Evolutionary conservation across 2,797 vertebrate species (phyloP), one percentile per base, ranked within the genome.

Genomic region (Microcaecilia unicolor): DNA sequence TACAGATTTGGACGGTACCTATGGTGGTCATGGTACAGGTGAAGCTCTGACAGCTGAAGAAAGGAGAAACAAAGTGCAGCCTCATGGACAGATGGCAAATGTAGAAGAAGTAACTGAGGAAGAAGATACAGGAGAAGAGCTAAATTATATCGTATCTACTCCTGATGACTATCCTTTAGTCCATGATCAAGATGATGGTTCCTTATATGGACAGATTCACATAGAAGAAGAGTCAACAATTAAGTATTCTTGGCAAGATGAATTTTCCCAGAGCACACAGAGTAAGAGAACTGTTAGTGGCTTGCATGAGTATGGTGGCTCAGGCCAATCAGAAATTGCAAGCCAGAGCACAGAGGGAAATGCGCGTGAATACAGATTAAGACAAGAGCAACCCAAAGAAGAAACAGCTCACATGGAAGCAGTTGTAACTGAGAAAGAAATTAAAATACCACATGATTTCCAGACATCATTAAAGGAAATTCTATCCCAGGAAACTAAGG

Each of bases 131-230:
- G 75, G 80, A 35, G 71, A 70, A 10, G 91, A 93, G 49, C 78
- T 83, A 22, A 88, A 89, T 37, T 98, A 99, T 48, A 94, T 92
- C 50, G 92, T 97, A 34, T 97, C 92, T 4, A 90, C 89, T 31
- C 94, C 94, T 2, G 92, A 97, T 48, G 92, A 95, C 17, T 77
- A 81, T 36, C 61, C 86, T 4, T 61, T 74, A 29, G 70, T 67
- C 21, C 45, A 60, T 0, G 87, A 90, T 36, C 76, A 84, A 19
- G 78, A 76, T 0, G 80, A 85, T 9, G 82, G 90, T 44, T 84
- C 89, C 0, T 79, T 92, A 3, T 94, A 86, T 3, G 92, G 90
- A 31, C 90, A 92, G 72, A 78, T 85, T 50, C 76, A 85, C 27
- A 77, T 81, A 4, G 83, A 85, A 27, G 80, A 84, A 48, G 76